Evolutionary conservation across 2,888 invertebrate genomes (phyloP).

Genomic region (Latrodectus hesperus): DNA sequence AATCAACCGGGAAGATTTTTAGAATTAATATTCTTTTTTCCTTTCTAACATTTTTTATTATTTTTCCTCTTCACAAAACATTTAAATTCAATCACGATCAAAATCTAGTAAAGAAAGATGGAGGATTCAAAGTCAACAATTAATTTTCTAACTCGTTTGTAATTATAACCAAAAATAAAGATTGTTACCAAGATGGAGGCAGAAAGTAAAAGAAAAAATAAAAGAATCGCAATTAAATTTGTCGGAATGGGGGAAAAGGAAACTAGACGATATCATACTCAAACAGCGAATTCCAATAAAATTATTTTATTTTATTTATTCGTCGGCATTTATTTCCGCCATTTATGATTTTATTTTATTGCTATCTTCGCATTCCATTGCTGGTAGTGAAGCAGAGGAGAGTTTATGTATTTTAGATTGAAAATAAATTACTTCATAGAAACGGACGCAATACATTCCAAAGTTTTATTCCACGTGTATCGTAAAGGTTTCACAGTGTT

Average conservation of each 20-base stretch:
- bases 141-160: slow-evolving; percentile 69
- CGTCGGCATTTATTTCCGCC: slow-evolving; percentile 4
- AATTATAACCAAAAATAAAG: slow-evolving; percentile 64
- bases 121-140: slow-evolving; percentile 65
- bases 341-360: not conserved
- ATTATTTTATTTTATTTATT: slow-evolving; percentile 22
- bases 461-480: not conserved
- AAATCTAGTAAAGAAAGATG: slow-evolving; percentile 36
- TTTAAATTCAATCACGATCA: slow-evolving; percentile 66
- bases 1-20: slow-evolving; percentile 47
- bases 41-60: not conserved
- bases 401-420: slow-evolving; percentile 48
- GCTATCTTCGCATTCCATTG: slow-evolving; percentile 20
- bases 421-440: slow-evolving; percentile 31
- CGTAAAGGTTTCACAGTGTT: not conserved
- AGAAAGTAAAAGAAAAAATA: not conserved
- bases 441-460: slow-evolving; percentile 29
- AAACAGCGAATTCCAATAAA: slow-evolving; percentile 62
- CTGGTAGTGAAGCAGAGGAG: slow-evolving; percentile 1
- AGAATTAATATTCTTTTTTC: slow-evolving; percentile 7
- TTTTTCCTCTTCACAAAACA: slow-evolving; percentile 15
- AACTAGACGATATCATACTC: slow-evolving; percentile 25
- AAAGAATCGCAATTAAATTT: slow-evolving; percentile 61
- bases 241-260: slow-evolving; percentile 8
- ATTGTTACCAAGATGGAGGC: not conserved